Base-by-base conservation (phyloP, 2,113 vertebrate species). In the Potamarius usumacintae region DNA sequence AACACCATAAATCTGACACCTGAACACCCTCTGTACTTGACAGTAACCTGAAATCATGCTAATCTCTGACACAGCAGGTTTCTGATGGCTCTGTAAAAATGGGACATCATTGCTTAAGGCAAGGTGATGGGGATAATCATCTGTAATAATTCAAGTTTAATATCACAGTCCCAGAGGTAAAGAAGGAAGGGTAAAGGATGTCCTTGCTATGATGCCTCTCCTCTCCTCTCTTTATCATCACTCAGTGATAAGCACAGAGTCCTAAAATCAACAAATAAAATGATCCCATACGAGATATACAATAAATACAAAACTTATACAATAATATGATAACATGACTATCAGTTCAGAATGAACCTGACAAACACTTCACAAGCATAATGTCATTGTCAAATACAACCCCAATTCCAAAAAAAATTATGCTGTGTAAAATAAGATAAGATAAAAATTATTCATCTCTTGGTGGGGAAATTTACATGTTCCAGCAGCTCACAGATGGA, bases 101-200 rank as follows among this genome's bases (percentile, higher is more conserved):
- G 93, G 94, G 95, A 95, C 94, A 95, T 95, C 94, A 95, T 96
- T 95, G 95, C 96, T 97, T 96, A 93, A 96, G 96, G 96, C 95
- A 97, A 97, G 95, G 95, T 96, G 96, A 96, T 92, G 93, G 92
- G 92, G 95, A 93, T 95, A 97, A 96, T 97, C 94, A 96, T 94
- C 90, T 93, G 88, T 92, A 92, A 95, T 96, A 96, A 96, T 95
- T 97, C 94, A 96, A 94, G 92, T 96, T 97, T 97, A 96, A 97
- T 96, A 96, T 92, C 93, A 93, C 93, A 97, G 94, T 95, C 95
- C 93, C 91, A 91, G 90, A 88, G 92, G 96, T 92, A 83, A 90
- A 90, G 83, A 76, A 83, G 86, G 89, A 92, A 91, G 89, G 89
- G 93, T 92, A 94, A 89, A 85, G 25, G 27, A 81, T 93, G 95